phyloP scores from a whole-genome alignment of 2,113 vertebrate genomes.

The Gallinago undulata region DNA sequence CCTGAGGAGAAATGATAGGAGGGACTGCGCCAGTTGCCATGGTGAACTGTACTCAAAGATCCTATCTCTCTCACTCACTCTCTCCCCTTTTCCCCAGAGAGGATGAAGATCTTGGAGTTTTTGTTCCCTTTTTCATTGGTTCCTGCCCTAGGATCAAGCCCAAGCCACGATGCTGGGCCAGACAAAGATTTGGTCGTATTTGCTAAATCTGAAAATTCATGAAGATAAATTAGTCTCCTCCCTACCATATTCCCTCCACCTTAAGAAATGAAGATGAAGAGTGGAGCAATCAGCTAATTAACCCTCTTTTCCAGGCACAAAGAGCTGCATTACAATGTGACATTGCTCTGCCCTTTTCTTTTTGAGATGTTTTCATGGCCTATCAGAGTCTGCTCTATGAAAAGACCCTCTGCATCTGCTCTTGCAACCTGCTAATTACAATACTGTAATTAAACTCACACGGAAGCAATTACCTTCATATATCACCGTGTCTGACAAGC shows the following conservation, averaged over 20 bases:
- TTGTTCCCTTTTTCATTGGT: neutral
- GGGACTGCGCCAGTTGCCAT: constrained; percentile 11
- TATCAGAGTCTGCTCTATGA: constrained; percentile 26
- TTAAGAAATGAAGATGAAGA: constrained; percentile 50
- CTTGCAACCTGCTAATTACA: constrained; percentile 66
- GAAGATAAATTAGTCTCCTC: constrained; percentile 38
- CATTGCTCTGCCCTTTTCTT: constrained; percentile 63
- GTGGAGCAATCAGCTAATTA: constrained; percentile 56
- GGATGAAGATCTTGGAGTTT: neutral
- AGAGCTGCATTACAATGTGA: constrained; percentile 46
- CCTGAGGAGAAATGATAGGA: neutral
- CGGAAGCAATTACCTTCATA: constrained; percentile 62
- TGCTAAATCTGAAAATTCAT: constrained; percentile 22
- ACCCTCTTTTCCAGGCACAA: constrained; percentile 39
- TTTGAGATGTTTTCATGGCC: constrained; percentile 39
- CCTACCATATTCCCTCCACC: neutral
- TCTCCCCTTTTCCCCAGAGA: neutral
- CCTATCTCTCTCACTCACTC: neutral
- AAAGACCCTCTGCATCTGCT: constrained; percentile 64
- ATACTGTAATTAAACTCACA: constrained; percentile 58
- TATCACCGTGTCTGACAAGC: constrained; percentile 39
- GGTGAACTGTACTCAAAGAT: neutral
- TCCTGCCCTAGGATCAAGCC: neutral
- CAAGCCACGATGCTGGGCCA: neutral
- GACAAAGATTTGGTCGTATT: neutral